Conservation (phyloP, 2,113 vertebrate species). For the Ceuthmochares aereus region DNA sequence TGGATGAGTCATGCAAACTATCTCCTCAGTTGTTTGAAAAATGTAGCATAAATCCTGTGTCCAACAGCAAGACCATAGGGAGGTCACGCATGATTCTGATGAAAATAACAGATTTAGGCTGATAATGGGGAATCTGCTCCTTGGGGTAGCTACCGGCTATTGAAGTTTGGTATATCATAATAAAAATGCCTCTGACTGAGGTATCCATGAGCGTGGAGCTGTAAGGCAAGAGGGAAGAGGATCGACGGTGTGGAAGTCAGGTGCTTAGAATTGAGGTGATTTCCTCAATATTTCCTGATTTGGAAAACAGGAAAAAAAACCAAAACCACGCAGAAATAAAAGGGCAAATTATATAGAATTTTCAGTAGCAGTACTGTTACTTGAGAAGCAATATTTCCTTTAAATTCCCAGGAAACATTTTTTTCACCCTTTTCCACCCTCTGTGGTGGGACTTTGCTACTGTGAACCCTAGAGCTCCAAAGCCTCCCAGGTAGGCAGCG, state of each 20-base stretch:
- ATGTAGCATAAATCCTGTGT: neutral
- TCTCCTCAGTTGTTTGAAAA: neutral
- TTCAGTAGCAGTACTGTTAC: neutral
- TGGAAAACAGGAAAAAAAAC: neutral
- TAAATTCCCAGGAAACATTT: neutral
- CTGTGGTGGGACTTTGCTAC: neutral
- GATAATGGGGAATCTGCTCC: neutral
- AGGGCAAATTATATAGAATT: neutral
- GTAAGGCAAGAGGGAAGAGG: neutral
- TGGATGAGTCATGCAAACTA: neutral
- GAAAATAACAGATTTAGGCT: neutral
- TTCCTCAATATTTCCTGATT: neutral
- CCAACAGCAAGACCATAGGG: neutral
- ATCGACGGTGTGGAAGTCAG: neutral
- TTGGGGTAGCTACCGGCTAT: neutral
- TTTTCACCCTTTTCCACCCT: neutral
- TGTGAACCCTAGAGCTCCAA: neutral
- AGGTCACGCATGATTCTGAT: neutral
- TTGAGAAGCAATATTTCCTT: neutral
- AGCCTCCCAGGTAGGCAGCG: rapidly evolving
- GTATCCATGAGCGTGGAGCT: neutral
- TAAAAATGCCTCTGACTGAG: neutral
- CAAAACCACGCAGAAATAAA: neutral
- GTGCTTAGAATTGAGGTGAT: neutral
- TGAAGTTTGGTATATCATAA: neutral